These are phyloP conservation scores for Fundulus diaphanus DNA, from an alignment of 2,797 vertebrate genomes.

Conservation along the genomic window DNA sequence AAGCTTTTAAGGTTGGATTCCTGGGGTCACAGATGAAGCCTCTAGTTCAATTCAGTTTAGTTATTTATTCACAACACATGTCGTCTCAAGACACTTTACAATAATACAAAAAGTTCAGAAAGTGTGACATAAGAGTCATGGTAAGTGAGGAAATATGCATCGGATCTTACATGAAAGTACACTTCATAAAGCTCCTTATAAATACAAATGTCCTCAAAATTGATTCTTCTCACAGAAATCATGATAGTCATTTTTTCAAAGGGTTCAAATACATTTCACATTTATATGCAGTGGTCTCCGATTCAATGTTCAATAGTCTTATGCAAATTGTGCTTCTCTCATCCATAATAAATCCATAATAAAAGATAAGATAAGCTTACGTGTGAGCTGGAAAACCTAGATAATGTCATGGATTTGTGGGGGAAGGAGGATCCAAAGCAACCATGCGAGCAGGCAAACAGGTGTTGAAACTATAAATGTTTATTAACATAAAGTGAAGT, in stretches of 20 bases:
- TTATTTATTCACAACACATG: no score
- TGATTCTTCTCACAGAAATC: background rate
- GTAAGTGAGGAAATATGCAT: background rate
- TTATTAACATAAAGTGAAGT: background rate
- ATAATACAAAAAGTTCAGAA: no score
- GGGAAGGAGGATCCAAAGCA: background rate
- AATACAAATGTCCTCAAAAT: background rate
- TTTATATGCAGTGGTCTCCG: background rate
- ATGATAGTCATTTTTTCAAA: background rate
- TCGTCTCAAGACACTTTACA: no score
- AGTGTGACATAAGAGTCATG: background rate
- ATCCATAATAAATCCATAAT: conserved; percentile 31
- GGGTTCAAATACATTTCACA: background rate
- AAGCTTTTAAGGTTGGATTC: background rate
- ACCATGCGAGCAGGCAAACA: background rate
- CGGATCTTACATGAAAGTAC: background rate
- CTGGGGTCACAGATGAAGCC: background rate
- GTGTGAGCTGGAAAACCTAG: background rate
- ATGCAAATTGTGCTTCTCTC: conserved; percentile 27
- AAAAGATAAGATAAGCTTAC: conserved; percentile 2
- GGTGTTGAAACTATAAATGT: background rate
- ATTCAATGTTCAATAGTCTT: conserved; percentile 21
- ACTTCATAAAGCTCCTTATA: conserved; percentile 2
- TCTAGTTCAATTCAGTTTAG: background rate
- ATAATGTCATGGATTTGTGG: background rate